Evolutionary conservation across 2,888 invertebrate species (phyloP).

Genomic region (Ochropleura plecta): DNA sequence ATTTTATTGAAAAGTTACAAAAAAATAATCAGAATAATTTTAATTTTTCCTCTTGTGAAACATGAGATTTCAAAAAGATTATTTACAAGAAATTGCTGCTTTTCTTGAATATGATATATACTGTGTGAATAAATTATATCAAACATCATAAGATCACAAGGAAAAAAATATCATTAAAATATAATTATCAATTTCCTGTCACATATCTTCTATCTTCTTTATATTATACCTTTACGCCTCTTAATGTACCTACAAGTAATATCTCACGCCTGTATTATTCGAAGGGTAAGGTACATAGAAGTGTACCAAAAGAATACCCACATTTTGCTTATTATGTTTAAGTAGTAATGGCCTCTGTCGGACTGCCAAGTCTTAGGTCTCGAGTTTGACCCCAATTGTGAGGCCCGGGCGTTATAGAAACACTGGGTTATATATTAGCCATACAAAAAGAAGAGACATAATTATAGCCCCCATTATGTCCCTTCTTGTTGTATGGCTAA

Average conservation of each 20-base stretch:
- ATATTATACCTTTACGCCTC: not conserved
- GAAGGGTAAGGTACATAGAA: not conserved
- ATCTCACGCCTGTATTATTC: not conserved
- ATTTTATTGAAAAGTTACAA: not conserved
- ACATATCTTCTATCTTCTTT: slow-evolving; percentile 25
- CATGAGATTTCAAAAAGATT: not conserved
- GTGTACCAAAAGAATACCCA: not conserved
- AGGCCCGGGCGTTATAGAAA: too few relatives aligned
- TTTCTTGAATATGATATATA: not conserved
- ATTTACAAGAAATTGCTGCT: not conserved
- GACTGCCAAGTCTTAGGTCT: too few relatives aligned
- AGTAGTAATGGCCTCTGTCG: too few relatives aligned
- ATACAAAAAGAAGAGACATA: too few relatives aligned
- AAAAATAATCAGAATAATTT: not conserved
- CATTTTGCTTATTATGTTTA: not conserved
- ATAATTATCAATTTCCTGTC: slow-evolving; percentile 46
- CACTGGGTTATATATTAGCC: too few relatives aligned
- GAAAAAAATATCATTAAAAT: slow-evolving; percentile 29
- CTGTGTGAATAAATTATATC: slow-evolving; percentile 7
- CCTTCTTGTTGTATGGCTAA: too few relatives aligned
- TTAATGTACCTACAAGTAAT: not conserved
- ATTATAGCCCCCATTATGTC: too few relatives aligned
- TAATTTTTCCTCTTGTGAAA: not conserved
- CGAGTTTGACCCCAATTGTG: too few relatives aligned
- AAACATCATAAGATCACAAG: not conserved